phyloP scores from a whole-genome alignment of 2,113 vertebrate species.

The Heterotilapia buettikoferi region DNA sequence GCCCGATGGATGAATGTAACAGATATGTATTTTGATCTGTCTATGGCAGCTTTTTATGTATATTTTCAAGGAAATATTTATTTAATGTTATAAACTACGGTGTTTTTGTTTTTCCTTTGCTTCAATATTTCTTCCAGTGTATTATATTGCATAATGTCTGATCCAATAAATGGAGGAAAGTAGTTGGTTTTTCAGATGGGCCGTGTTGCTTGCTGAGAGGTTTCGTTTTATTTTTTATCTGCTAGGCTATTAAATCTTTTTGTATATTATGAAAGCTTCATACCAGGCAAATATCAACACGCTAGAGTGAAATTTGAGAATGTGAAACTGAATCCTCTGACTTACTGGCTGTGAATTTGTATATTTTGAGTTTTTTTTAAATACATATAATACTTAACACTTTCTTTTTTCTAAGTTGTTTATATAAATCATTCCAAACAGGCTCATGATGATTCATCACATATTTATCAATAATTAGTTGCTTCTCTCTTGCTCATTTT shows the following conservation, averaged over 20 bases:
- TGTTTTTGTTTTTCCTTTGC: constrained; percentile 28
- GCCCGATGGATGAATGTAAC: constrained; percentile 78
- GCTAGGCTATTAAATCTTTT: constrained; percentile 66
- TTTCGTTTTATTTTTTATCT: constrained; percentile 60
- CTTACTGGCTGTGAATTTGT: constrained; percentile 75
- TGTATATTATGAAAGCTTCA: constrained; percentile 61
- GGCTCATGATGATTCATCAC: constrained; percentile 49
- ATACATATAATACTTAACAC: constrained; percentile 44
- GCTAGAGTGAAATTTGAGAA: constrained; percentile 64
- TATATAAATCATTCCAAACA: constrained; percentile 34
- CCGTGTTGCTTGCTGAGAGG: constrained; percentile 60
- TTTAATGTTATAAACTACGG: constrained; percentile 51
- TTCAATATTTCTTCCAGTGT: constrained; percentile 62
- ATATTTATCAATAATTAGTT: constrained; percentile 13
- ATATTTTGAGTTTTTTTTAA: constrained; percentile 55
- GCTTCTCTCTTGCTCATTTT: background rate
- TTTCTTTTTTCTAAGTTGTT: constrained; percentile 47
- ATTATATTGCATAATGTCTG: constrained; percentile 59
- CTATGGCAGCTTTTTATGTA: constrained; percentile 70
- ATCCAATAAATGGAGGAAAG: constrained; percentile 43
- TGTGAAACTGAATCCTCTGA: constrained; percentile 66
- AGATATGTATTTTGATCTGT: constrained; percentile 65
- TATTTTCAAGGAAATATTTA: constrained; percentile 55
- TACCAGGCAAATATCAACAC: constrained; percentile 52
- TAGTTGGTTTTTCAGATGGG: constrained; percentile 44